Evolutionary conservation across 2,113 vertebrate species (phyloP).

Genomic region (Lycaon pictus): DNA sequence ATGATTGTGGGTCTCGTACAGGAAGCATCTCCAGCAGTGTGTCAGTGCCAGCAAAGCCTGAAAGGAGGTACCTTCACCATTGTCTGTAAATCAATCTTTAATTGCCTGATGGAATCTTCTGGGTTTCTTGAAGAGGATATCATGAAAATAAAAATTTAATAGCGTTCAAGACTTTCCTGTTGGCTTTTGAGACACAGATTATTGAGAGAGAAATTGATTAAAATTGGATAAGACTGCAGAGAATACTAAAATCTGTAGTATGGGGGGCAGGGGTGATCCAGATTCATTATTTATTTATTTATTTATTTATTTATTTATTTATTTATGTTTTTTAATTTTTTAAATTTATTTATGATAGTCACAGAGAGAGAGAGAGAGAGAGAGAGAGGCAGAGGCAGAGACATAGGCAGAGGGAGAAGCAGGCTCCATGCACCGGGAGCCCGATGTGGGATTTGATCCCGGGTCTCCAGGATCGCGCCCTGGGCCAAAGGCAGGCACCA

Average conservation of each 20-base stretch:
- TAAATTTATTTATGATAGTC: too few relatives aligned
- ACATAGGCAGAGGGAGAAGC: too few relatives aligned
- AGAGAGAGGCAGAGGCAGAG: too few relatives aligned
- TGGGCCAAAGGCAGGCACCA: too few relatives aligned
- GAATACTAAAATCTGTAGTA: background rate
- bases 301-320: too few relatives aligned
- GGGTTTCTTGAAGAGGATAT: background rate
- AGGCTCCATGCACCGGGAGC: too few relatives aligned
- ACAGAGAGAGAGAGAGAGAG: too few relatives aligned
- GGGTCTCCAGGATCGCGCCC: too few relatives aligned
- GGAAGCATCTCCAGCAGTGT: conserved; percentile 95
- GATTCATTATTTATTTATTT: background rate
- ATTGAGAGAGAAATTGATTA: background rate
- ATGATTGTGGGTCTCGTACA: conserved; percentile 86
- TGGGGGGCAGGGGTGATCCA: background rate
- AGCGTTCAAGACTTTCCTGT: background rate
- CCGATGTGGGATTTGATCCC: too few relatives aligned
- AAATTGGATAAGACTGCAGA: background rate
- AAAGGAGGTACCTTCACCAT: conserved; percentile 91
- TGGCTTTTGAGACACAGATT: background rate
- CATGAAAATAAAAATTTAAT: background rate
- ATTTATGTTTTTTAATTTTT: too few relatives aligned
- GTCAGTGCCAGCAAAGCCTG: conserved; percentile 96
- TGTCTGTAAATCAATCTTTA: background rate
- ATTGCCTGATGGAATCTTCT: background rate